Evolutionary conservation across 2,113 vertebrate genomes (phyloP).

Genomic region (Mastomys natalensis): DNA sequence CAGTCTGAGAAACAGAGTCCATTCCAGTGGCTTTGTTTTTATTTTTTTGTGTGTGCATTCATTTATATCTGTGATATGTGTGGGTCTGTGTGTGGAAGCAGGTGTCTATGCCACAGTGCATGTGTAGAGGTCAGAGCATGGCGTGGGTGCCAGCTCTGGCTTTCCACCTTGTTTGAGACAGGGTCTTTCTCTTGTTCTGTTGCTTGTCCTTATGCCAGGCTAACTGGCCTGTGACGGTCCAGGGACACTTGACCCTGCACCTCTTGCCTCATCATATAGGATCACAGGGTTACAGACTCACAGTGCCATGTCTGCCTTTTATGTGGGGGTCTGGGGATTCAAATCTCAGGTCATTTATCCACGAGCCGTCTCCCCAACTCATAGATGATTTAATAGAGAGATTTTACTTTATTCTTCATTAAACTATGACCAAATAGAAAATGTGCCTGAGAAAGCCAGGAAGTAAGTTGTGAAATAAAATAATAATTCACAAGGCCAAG

Average conservation of each 20-base stretch:
- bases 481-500: constrained; percentile 97
- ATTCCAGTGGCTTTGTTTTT: not conserved
- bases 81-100: not conserved
- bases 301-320: not conserved
- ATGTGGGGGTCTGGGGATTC: not conserved
- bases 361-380: not conserved
- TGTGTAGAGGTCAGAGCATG: not conserved
- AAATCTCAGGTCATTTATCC: not conserved
- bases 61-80: not conserved
- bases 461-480: constrained; percentile 98
- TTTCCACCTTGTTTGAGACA: not conserved
- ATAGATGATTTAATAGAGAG: not conserved
- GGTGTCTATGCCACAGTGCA: not conserved
- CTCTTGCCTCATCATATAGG: not conserved
- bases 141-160: not conserved
- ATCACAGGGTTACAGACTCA: no score
- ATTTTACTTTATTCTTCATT: constrained; percentile 93
- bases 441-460: constrained; percentile 99
- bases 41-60: not conserved
- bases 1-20: not conserved
- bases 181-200: not conserved
- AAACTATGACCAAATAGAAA: constrained; percentile 99
- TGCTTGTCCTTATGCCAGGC: not conserved
- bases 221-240: not conserved
- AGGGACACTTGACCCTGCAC: not conserved